Base-by-base conservation (phyloP, 2,113 vertebrate species). In the Indicator indicator region DNA sequence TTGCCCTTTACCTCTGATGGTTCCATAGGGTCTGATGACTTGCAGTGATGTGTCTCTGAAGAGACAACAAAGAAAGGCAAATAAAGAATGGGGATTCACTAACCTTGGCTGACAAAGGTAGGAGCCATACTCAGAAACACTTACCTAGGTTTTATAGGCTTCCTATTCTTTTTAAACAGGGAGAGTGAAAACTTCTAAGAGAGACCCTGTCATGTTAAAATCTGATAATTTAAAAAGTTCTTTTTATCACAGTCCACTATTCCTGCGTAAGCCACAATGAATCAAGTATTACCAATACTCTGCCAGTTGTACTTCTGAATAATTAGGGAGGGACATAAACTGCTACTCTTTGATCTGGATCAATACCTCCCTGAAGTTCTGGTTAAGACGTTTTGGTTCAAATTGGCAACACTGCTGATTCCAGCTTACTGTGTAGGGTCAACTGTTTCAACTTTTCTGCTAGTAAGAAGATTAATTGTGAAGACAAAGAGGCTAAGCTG, bases 61-160 rank as follows among this genome's bases (percentile, higher is more conserved):
- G 91, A 88, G 93, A 91, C 80, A 89, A 90, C 85, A 96, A 89
- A 95, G 91, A 83, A 88, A 95, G 65, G 89, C 93, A 90, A 94
- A 91, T 81, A 87, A 93, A 96, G 86, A 82, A 80, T 84, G 83
- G 42, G 55, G 74, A 85, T 94, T 95, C 86, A 46, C 95, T 95
- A 83, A 89, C 87, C 74, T 88, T 86, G 86, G 30, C 92, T 93
- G 67, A 69, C 58, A 96, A 88, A 95, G 80, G 88, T 90, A 88
- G 77, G 58, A 59, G n/a, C 92, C 28, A 2, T 72, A 33, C 62
- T 88, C 12, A 9, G 72, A 92, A 93, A 76, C 55, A 42, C 84
- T 92, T 94, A 40, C 91, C 84, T 70, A 80, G 68, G 48, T 89
- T 94, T 90, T 93, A 56, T 48, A 71, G 56, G 80, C 67, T 90